These are phyloP conservation scores for Corapipo altera DNA, from an alignment of 2,113 vertebrate genomes.

Conservation along the genomic window DNA sequence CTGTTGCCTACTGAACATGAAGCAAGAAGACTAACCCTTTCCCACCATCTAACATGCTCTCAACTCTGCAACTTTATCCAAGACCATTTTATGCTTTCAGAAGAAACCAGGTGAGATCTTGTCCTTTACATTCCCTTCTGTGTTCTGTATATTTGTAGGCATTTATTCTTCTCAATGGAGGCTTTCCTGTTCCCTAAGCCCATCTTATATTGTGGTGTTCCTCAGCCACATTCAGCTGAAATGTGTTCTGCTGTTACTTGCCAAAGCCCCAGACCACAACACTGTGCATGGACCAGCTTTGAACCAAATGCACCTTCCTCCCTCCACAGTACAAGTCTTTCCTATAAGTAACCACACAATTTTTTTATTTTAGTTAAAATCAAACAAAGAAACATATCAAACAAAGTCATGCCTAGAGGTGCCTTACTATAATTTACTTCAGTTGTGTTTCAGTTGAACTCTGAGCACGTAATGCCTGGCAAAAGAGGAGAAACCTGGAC, in stretches of 20 bases:
- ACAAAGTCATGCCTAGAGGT: neutral
- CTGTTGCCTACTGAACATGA: neutral
- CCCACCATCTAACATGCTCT: neutral
- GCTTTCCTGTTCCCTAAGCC: neutral
- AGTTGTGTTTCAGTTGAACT: neutral
- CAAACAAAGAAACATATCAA: neutral
- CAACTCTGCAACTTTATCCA: neutral
- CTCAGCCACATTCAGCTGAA: neutral
- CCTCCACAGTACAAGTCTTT: neutral
- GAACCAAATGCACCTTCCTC: neutral
- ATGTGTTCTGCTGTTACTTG: neutral
- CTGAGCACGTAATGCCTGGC: neutral
- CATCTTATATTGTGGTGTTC: neutral
- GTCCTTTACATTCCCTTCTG: neutral
- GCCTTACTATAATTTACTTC: neutral
- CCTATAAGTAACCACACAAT: neutral
- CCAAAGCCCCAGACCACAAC: neutral
- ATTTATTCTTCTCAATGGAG: neutral
- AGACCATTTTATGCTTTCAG: neutral
- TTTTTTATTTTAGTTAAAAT: neutral
- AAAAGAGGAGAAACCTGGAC: neutral
- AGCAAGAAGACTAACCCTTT: neutral
- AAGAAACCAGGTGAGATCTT: neutral
- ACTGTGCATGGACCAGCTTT: neutral
- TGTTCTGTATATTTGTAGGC: neutral